A percentile compares a stretch with the other conserved stretches of the same genome.
Conservation (phyloP, 2,888 invertebrate species). For the Xylocampa areola region DNA sequence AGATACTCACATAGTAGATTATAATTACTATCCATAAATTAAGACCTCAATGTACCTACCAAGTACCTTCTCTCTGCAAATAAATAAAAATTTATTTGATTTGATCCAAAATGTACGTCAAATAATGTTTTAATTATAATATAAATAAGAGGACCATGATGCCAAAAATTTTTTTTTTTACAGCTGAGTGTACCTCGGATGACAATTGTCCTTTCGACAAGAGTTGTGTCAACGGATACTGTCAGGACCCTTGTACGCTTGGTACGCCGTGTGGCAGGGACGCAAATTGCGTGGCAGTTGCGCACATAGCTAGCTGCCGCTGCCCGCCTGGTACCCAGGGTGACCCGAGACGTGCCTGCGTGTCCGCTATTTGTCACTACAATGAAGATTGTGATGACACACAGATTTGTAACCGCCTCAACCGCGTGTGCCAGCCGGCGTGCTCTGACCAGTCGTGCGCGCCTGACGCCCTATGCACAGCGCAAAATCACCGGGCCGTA, state of each 20-base stretch:
- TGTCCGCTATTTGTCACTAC: constrained; percentile 95
- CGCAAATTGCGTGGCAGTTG: constrained; percentile 93
- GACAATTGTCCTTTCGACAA: constrained; percentile 96
- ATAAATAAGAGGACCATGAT: too few species aligned
- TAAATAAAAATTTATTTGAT: too few species aligned
- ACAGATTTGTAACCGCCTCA: constrained; percentile 95
- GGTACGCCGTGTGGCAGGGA: constrained; percentile 94
- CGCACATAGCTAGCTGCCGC: constrained; percentile 94
- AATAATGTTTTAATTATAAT: too few species aligned
- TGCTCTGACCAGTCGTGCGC: constrained; percentile 96
- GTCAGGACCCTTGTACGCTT: constrained; percentile 93
- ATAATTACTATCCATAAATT: too few species aligned
- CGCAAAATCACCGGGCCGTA: constrained; percentile 93
- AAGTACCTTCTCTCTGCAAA: too few species aligned
- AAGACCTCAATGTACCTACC: too few species aligned
- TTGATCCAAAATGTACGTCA: not conserved
- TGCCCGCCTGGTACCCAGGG: constrained; percentile 96
- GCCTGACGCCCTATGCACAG: constrained; percentile 93
- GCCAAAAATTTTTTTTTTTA: constrained; percentile 60
- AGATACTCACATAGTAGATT: too few species aligned
- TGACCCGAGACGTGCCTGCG: constrained; percentile 94
- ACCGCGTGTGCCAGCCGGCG: constrained; percentile 94
- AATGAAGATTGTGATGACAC: constrained; percentile 96
- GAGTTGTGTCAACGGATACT: constrained; percentile 94
- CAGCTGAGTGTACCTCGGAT: constrained; percentile 95